Base-by-base conservation (phyloP, 1,140 invertebrate species). In the Eciton burchellii region DNA sequence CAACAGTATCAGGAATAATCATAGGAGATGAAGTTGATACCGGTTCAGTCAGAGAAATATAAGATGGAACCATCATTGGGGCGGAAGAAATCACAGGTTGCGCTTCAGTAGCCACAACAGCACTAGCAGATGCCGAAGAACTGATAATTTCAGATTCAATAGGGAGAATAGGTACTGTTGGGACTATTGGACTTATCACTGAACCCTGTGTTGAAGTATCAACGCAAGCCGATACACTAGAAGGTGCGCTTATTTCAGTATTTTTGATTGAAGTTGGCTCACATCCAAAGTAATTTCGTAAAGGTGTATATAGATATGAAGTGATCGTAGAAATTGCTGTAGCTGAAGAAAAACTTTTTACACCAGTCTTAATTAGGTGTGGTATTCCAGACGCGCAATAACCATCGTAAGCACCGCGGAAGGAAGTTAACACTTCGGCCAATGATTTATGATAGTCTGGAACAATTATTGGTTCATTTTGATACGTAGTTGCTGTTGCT, bases 341-440 rank as follows among this genome's bases (percentile, higher is more conserved):
- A 11, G 35, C 19, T 3, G 1, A 6, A 21, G 43, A 19, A 4
- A 83, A n/a, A 29, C 21, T 41, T 1, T 0, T 19, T 12, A 6
- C 4, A 4, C 43, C 52, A 19, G 29, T 43, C 0, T 6, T 70
- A 12, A 81, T n/a, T 5, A 70, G n/a, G n/a, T 81, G 3, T 0
- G 54, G 47, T 21, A 84, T 8, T 29, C 70, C 86, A 16, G 85
- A 88, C 2, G 74, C 63, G 0, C n/a, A 3, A 3, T 49, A 76
- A 16, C 68, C 70, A 0, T 60, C 12, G 11, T 63, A 45, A 26
- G 45, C 4, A 5, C 59, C 49, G 5, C 14, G 65, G 8, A 73
- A 8, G 3, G 26, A 68, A 5, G 45, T n/a, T 0, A 70, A 2
- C 0, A 70, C 0, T 19, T 83, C 81, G 3, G 60, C 66, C 0